Percentiles rank a stretch among this genome's conserved stretches.
These are phyloP conservation scores for Ischnura elegans DNA, from an alignment of 2,888 invertebrate genomes.

Conservation along the genomic window DNA sequence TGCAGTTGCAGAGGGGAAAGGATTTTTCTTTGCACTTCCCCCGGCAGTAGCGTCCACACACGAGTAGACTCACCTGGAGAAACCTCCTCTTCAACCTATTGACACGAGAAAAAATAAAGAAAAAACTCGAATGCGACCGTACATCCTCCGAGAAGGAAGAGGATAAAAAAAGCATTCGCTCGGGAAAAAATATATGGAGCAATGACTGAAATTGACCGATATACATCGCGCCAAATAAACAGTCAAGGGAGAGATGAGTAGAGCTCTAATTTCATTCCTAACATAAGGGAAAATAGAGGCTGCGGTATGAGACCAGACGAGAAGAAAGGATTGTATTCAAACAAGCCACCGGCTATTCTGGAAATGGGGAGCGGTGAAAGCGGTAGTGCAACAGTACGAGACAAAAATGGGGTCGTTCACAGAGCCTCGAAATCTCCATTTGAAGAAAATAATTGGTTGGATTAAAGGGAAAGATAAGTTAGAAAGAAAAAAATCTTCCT, in stretches of 20 bases:
- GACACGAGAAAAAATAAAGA: not conserved
- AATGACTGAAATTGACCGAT: not conserved
- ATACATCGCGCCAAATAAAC: not conserved
- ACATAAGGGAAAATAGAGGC: not conserved
- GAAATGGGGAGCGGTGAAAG: no score
- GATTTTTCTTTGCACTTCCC: not conserved
- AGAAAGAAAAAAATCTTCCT: no score
- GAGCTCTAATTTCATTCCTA: not conserved
- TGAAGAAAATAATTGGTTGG: no score
- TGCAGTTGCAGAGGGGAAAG: not conserved
- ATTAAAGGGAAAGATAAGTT: no score
- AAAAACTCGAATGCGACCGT: not conserved
- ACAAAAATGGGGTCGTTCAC: no score
- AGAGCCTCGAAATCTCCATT: no score
- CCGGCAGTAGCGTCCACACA: not conserved
- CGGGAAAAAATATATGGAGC: no score
- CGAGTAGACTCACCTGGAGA: not conserved
- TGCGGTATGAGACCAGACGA: no score
- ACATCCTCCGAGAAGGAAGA: not conserved
- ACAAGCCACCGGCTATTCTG: no score
- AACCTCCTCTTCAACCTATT: not conserved
- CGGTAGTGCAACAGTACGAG: no score
- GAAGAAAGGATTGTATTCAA: no score
- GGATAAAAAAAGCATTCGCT: not conserved
- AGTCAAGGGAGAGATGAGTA: not conserved